Conservation (phyloP, 2,113 vertebrate species). For the Podarcis cretensis region DNA sequence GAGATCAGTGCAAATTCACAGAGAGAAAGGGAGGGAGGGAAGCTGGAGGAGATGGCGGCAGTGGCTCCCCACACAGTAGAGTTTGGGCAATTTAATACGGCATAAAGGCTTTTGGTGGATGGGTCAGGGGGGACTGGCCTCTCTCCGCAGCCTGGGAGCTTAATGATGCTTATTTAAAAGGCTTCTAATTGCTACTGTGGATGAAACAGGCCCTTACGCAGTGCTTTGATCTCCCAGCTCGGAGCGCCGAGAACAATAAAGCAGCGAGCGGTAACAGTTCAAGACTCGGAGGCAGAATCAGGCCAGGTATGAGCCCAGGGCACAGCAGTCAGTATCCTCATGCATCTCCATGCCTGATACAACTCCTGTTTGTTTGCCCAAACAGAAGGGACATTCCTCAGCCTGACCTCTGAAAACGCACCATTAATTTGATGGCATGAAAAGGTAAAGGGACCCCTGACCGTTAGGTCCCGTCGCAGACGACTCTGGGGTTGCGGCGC, state of each 20-base stretch:
- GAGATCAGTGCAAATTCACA: conserved; percentile 63
- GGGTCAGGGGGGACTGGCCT: conserved; percentile 24
- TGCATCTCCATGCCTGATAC: background rate
- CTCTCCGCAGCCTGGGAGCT: conserved; percentile 65
- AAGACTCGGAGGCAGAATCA: background rate
- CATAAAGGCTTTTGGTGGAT: conserved; percentile 59
- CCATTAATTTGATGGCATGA: background rate
- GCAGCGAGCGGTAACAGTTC: background rate
- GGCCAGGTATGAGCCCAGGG: background rate
- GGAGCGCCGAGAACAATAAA: background rate
- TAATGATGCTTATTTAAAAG: conserved; percentile 75
- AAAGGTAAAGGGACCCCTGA: too few relatives aligned
- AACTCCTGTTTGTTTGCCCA: background rate
- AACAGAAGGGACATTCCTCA: background rate
- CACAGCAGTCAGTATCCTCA: background rate
- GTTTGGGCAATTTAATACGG: conserved; percentile 63
- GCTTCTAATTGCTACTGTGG: conserved; percentile 59
- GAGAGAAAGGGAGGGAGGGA: too few relatives aligned
- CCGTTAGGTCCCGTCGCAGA: too few relatives aligned
- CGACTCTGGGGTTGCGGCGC: too few relatives aligned
- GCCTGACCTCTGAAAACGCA: background rate
- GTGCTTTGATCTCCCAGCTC: conserved; percentile 23
- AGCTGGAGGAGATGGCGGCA: background rate
- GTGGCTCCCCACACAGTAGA: conserved; percentile 48
- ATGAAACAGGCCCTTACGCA: conserved; percentile 53